Evolutionary conservation across 2,888 invertebrate genomes (phyloP), one percentile per base, ranked within the genome.

Genomic region (Ametastegia equiseti): DNA sequence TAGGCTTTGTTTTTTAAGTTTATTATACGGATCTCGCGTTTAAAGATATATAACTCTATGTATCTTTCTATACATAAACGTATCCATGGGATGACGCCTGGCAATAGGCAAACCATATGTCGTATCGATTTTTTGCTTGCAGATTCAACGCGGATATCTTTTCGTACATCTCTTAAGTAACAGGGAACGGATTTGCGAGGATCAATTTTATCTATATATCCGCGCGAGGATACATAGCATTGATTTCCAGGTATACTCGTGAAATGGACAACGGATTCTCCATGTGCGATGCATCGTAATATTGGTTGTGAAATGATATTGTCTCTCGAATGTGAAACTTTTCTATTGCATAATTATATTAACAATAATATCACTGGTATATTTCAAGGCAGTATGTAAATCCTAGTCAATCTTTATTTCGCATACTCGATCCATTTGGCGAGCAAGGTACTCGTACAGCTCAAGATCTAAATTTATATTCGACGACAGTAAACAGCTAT

Each of bases 1-100:
- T 57, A 19, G 78, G 78, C 78, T 78, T 60, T 42, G 39, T 75
- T 80, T 82, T 83, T 83, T 84, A 83, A 87, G 86, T 88, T 88
- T 85, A 86, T 87, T 85, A 85, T 81, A 81, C 82, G 67, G 75
- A 81, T 84, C 83, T 81, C 65, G 79, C 65, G 45, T 67, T 50
- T 50, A 19, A 67, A 42, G 60, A 63, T 60, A 75, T 75, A 63
- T 63, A 63, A 2, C 54, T 63, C 30, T 30, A 27, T 30, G 9
- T 30, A 30, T 11, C 11, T 33, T 7, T 30, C 11, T 23, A 23
- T 1, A 42, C 30, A 11, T 71, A 30, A 7, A 11, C 30, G 30
- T 30, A 71, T 11, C 13, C 36, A 9, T 5, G n/a, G 19, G 47
- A 45, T 36, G n/a, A 45, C 45, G 47, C 71, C 71, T 71, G 71